Evolutionary conservation across 1,140 invertebrate species (phyloP).

Genomic region (Microvelia longipes): DNA sequence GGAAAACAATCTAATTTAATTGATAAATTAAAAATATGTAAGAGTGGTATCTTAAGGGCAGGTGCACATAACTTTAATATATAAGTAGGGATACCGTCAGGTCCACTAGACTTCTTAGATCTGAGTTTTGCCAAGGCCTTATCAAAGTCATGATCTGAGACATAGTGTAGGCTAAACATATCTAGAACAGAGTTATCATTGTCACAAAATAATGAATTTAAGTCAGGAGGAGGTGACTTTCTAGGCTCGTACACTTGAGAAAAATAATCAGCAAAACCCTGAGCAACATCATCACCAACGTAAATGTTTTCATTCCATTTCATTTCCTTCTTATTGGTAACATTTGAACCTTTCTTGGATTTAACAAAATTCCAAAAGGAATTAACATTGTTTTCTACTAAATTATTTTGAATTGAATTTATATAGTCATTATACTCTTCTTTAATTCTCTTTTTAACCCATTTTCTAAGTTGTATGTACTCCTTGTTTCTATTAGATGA

Average conservation of each 20-base stretch:
- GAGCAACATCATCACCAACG: not conserved
- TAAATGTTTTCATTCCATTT: not conserved
- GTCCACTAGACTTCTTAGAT: not conserved
- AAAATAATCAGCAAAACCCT: not conserved
- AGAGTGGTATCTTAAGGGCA: not conserved
- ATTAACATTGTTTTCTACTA: not conserved
- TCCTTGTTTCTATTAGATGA: not conserved
- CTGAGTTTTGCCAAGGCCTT: not conserved
- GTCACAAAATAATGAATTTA: not conserved
- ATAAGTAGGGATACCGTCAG: not conserved
- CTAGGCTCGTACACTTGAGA: not conserved
- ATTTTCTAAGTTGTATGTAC: not conserved
- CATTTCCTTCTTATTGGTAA: not conserved
- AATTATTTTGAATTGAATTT: not conserved
- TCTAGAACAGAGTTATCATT: not conserved
- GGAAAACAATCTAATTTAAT: not conserved
- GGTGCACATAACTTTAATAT: not conserved
- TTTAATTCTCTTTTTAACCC: not conserved
- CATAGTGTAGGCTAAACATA: not conserved
- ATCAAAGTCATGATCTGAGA: not conserved
- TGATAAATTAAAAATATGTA: not conserved
- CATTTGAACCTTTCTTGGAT: not conserved
- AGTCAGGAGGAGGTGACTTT: not conserved
- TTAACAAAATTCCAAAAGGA: not conserved
- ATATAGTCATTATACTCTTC: not conserved